Conservation (phyloP, 2,113 vertebrate species). For the Cacatua alba region DNA sequence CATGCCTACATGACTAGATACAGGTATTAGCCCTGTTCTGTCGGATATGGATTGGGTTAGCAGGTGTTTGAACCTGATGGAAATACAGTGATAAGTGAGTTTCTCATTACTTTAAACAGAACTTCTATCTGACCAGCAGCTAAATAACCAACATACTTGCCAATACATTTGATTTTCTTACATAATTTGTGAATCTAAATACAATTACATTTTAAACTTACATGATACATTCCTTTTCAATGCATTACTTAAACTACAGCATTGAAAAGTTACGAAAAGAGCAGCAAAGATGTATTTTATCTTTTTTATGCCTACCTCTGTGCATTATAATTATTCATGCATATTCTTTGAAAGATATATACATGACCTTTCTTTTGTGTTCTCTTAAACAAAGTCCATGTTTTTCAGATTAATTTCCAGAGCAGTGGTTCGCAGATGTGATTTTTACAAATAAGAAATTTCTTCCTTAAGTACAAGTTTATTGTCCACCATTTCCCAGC, state of each 20-base stretch:
- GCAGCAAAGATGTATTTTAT: not conserved
- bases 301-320: not conserved
- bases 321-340: not conserved
- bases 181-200: constrained; percentile 1
- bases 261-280: not conserved
- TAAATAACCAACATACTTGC: constrained; percentile 67
- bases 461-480: not conserved
- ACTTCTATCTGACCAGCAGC: constrained; percentile 81
- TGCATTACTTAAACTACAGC: not conserved
- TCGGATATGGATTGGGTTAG: constrained; percentile 81
- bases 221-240: not conserved
- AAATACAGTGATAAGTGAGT: constrained; percentile 88
- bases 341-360: not conserved
- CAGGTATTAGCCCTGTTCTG: constrained; percentile 79
- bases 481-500: not conserved
- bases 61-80: constrained; percentile 80
- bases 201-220: constrained; percentile 25
- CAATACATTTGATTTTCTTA: constrained; percentile 46
- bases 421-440: not conserved
- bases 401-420: not conserved
- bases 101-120: constrained; percentile 72
- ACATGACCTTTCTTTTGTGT: not conserved
- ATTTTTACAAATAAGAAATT: not conserved
- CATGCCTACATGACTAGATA: constrained; percentile 83
- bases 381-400: not conserved